Base-by-base conservation (phyloP, 2,888 invertebrate genomes). In the Apodemia mormo region DNA sequence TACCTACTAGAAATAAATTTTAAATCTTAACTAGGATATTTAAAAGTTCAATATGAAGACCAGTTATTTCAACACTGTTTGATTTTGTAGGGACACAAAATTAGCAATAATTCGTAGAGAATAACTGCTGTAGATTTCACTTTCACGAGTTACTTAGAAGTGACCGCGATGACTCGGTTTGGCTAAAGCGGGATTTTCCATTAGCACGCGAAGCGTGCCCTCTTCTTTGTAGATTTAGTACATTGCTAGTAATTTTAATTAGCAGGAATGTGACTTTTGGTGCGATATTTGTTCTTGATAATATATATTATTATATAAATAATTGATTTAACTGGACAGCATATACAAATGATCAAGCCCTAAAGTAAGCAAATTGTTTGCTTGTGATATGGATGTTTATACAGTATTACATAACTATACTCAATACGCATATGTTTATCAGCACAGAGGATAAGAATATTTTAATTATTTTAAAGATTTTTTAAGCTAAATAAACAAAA, bases 81-180 rank as follows among this genome's bases (percentile, higher is more conserved):
- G 75, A 78, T 82, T 84, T 81, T 72, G 80, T 83, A 85, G 84
- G 82, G 82, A 84, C 82, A 82, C 84, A 81, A 84, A 79, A 73
- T 82, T 87, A 87, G 86, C 86, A 87, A 88, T 89, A 86, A 87
- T 85, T 81, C 73, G 78, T 88, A 88, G 85, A 79, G 78, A 77
- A 80, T 84, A 82, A 83, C 79, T 79, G 79, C 80, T 75, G 77
- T 86, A 86, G 86, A 79, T 80, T 79, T 83, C 81, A 79, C 81
- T 80, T 76, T 73, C 76, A 76, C 75, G 74, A 75, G 71, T 73
- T 70, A 72, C 71, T 71, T 61, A 65, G 68, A 64, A 61, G 52
- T 49, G 67, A 58, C 58, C 65, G 65, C 65, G 52, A 52, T n/a
- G 52, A 65, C 65, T 54, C 69, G 43, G 65, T 45, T 54, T 65